phyloP scores from a whole-genome alignment of 53 echinoderm and acorn worm genomes.

The Echinarachnius parma region DNA sequence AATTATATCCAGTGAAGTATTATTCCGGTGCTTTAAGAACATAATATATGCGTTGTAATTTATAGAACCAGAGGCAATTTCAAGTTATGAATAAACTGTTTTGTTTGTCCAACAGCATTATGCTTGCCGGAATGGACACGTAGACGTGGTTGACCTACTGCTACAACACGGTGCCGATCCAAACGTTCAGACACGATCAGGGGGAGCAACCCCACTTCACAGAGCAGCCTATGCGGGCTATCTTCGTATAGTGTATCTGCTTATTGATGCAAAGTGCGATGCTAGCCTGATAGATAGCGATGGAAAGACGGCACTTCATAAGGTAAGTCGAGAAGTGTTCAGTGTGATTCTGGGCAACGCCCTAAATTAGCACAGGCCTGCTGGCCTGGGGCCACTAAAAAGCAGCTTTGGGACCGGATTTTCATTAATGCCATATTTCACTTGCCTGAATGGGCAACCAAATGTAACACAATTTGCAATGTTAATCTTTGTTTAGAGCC shows the following conservation, averaged over 20 bases:
- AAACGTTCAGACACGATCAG: slow-evolving; percentile 75
- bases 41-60: no score
- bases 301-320: slow-evolving; percentile 80
- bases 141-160: slow-evolving; percentile 37
- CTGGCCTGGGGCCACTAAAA: no score
- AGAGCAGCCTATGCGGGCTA: slow-evolving; percentile 85
- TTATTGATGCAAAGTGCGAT: slow-evolving; percentile 51
- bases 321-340: slow-evolving; percentile 45
- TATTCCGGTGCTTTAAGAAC: no score
- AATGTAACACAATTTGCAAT: no score
- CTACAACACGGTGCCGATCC: slow-evolving; percentile 70
- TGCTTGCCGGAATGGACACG: slow-evolving; percentile 75
- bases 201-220: slow-evolving; percentile 73
- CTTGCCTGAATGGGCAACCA: no score
- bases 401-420: no score
- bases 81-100: no score
- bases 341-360: background rate
- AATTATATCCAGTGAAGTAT: no score
- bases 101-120: slow-evolving; percentile 68
- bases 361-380: no score
- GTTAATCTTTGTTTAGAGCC: no score
- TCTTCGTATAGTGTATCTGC: slow-evolving; percentile 49
- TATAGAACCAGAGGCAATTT: no score
- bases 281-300: slow-evolving; percentile 60
- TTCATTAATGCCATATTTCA: no score